Evolutionary conservation across 2,888 invertebrate genomes (phyloP).

Genomic region (Platypus cylindrus): DNA sequence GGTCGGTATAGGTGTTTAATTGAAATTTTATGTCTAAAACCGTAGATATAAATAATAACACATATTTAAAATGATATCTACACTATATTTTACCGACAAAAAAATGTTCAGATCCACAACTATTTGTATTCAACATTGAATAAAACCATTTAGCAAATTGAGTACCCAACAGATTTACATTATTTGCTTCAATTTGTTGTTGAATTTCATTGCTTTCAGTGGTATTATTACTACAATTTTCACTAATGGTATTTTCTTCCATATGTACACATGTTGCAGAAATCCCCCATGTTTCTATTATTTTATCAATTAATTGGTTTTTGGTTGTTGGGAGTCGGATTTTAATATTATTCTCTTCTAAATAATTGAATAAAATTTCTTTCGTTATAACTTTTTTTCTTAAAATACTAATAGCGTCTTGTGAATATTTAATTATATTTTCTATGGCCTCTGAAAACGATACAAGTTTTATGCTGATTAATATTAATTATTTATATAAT

Average conservation of each 20-base stretch:
- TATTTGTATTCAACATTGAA: slow-evolving; percentile 32
- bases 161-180: slow-evolving; percentile 37
- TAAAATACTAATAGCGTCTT: slow-evolving; percentile 36
- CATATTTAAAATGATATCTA: neutral
- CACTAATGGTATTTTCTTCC: neutral
- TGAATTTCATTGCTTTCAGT: slow-evolving; percentile 1
- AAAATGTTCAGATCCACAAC: slow-evolving; percentile 40
- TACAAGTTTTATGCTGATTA: neutral
- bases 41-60: neutral
- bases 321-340: slow-evolving; percentile 40
- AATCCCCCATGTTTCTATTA: slow-evolving; percentile 36
- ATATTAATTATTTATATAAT: slow-evolving; percentile 1
- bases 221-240: slow-evolving; percentile 1
- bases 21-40: slow-evolving; percentile 35
- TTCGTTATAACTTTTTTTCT: slow-evolving; percentile 40
- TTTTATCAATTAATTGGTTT: slow-evolving; percentile 35
- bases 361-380: slow-evolving; percentile 41
- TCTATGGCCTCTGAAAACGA: slow-evolving; percentile 40
- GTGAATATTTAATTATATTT: slow-evolving; percentile 39
- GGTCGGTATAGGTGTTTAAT: slow-evolving; percentile 25
- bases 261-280: slow-evolving; percentile 6
- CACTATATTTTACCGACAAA: slow-evolving; percentile 27
- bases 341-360: slow-evolving; percentile 36
- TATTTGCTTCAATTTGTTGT: neutral
- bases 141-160: slow-evolving; percentile 49